A percentile compares a stretch with the other conserved stretches of the same genome.
phyloP scores from a whole-genome alignment of 1,140 invertebrate species.

The Trichoplusia ni region DNA sequence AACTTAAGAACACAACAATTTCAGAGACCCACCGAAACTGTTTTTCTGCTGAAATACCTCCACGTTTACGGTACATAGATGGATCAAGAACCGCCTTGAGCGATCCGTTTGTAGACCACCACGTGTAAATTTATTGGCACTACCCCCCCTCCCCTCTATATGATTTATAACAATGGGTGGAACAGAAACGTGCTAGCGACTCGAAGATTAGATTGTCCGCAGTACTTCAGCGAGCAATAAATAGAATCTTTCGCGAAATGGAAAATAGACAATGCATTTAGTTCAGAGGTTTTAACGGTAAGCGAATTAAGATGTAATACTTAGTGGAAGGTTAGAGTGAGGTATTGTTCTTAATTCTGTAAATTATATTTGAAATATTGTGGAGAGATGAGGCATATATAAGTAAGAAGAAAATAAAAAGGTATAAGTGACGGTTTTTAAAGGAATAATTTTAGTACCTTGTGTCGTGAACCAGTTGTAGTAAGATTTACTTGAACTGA shows the following conservation, averaged over 20 bases:
- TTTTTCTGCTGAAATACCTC: background rate
- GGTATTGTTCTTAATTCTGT: constrained; percentile 20
- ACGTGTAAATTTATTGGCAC: constrained; percentile 29
- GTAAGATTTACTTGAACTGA: too few species aligned
- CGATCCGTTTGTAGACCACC: constrained; percentile 23
- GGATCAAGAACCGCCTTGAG: constrained; percentile 20
- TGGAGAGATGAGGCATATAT: too few species aligned
- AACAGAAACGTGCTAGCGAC: constrained; percentile 21
- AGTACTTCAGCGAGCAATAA: constrained; percentile 10
- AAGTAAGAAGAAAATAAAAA: too few species aligned
- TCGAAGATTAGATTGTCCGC: constrained; percentile 23
- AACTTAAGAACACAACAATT: background rate
- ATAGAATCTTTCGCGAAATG: constrained; percentile 25
- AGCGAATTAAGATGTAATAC: background rate
- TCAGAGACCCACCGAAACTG: background rate
- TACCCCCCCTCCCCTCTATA: constrained; percentile 1
- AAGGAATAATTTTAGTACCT: too few species aligned
- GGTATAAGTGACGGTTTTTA: background rate
- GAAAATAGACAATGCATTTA: constrained; percentile 30
- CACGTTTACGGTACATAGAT: constrained; percentile 17
- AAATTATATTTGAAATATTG: too few species aligned
- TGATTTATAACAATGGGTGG: constrained; percentile 28
- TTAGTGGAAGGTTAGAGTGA: background rate
- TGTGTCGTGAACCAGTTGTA: too few species aligned
- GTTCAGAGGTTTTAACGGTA: constrained; percentile 21